A percentile compares a stretch with the other conserved stretches of the same genome.
phyloP scores from a whole-genome alignment of 2,113 vertebrate genomes.

The rat (Rattus norvegicus) region GRCr8 NC_086030.1:44072501-44073000 shows the following conservation, averaged over 20 bases:
- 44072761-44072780: conserved; percentile 79
- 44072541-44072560: neutral
- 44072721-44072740: neutral
- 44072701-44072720: neutral
- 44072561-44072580: neutral
- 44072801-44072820: conserved; percentile 63
- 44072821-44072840: conserved; percentile 66
- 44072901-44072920: conserved; percentile 48
- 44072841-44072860: conserved; percentile 78
- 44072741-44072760: conserved; percentile 44
- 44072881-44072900: conserved; percentile 72
- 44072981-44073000: conserved; percentile 76
- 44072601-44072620: neutral
- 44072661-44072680: neutral
- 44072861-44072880: conserved; percentile 62
- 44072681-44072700: neutral
- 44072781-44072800: conserved; percentile 70
- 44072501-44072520: neutral
- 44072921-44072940: conserved; percentile 75
- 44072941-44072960: conserved; percentile 60
- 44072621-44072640: neutral
- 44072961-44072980: conserved; percentile 63
- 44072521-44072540: neutral
- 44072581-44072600: neutral
- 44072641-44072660: conserved; percentile 55